Evolutionary conservation across 2,113 vertebrate genomes (phyloP).

Genomic region (Gadus macrocephalus): DNA sequence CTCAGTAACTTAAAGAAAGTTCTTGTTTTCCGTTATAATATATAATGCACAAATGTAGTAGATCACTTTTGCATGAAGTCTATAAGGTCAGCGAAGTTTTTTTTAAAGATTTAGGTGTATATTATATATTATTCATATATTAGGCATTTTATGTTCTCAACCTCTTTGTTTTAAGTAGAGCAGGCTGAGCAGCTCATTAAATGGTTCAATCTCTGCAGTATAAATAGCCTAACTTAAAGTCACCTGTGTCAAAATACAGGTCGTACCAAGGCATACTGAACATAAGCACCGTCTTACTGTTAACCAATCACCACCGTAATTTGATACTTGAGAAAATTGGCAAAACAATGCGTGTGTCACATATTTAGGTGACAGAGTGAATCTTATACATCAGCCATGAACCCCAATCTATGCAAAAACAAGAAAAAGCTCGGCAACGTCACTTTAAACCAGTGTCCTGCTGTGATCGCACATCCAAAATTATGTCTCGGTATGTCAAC

Average conservation of each 20-base stretch:
- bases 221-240: constrained; percentile 52
- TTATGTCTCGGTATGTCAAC: too few relatives aligned
- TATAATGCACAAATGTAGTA: not conserved
- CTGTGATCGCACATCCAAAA: too few relatives aligned
- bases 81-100: constrained; percentile 3
- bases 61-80: not conserved
- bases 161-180: constrained; percentile 45
- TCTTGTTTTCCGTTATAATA: not conserved
- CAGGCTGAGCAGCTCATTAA: constrained; percentile 52
- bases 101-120: not conserved
- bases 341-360: too few relatives aligned
- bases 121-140: constrained; percentile 51
- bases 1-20: constrained; percentile 34
- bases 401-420: too few relatives aligned
- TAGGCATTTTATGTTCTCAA: constrained; percentile 32
- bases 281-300: not conserved
- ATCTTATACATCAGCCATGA: too few relatives aligned
- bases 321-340: too few relatives aligned
- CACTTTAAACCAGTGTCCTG: too few relatives aligned
- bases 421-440: too few relatives aligned
- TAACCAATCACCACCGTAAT: too few relatives aligned
- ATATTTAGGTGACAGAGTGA: too few relatives aligned
- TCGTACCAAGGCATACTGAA: constrained; percentile 22
- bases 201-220: constrained; percentile 51
- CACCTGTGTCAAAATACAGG: constrained; percentile 40